Evolutionary conservation across 2,888 invertebrate species (phyloP).

Genomic region (Pterobdella sp.): DNA sequence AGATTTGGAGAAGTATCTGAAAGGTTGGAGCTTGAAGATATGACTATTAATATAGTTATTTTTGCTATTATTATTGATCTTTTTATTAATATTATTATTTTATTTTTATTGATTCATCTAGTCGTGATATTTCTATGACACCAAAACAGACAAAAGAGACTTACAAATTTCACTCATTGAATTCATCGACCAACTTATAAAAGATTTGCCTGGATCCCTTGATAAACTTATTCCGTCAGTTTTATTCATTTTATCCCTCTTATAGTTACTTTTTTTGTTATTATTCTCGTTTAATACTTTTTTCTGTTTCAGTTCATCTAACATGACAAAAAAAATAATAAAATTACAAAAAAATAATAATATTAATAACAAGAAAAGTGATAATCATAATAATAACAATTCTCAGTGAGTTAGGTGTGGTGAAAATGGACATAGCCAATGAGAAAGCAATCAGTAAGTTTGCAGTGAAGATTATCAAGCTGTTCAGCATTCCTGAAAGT

Average conservation of each 20-base stretch:
- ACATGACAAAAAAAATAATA: too few species aligned
- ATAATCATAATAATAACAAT: too few species aligned
- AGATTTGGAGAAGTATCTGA: background rate
- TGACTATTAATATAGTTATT: background rate
- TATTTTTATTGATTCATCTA: too few species aligned
- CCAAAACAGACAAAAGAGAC: too few species aligned
- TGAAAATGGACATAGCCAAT: background rate
- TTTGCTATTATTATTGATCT: background rate
- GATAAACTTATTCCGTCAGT: background rate
- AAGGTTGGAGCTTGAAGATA: background rate
- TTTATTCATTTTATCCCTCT: background rate
- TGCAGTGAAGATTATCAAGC: background rate
- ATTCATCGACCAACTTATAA: background rate
- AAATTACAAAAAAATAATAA: too few species aligned
- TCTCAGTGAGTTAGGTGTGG: too few species aligned
- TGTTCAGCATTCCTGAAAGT: conserved; percentile 3
- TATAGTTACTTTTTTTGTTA: background rate
- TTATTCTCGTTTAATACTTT: background rate
- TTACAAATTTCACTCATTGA: too few species aligned
- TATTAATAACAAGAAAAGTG: too few species aligned
- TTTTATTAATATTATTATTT: background rate
- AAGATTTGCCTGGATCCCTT: background rate
- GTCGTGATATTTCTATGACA: too few species aligned
- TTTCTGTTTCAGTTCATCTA: background rate
- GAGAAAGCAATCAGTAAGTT: background rate